Conservation (phyloP, 2,113 vertebrate genomes). For the Gymnocephalus cernua region DNA sequence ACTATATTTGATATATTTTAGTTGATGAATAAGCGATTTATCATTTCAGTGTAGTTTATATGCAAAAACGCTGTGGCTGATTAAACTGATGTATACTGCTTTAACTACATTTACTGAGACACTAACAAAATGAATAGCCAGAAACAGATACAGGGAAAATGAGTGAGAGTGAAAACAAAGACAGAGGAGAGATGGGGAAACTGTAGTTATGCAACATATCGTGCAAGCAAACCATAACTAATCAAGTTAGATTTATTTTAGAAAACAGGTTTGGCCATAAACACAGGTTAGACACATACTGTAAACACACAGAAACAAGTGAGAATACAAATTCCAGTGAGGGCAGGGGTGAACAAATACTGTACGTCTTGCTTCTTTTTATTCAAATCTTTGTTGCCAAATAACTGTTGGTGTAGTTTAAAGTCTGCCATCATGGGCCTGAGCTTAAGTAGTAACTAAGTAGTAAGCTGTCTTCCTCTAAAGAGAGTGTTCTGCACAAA, state of each 20-base stretch:
- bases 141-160: not conserved
- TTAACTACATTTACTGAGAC: no score
- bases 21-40: not conserved
- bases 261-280: not conserved
- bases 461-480: no score
- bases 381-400: not conserved
- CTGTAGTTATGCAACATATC: constrained; percentile 10
- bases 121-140: not conserved
- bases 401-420: not conserved
- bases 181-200: not conserved
- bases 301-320: not conserved
- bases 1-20: not conserved
- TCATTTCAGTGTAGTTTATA: not conserved
- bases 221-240: constrained; percentile 4
- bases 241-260: not conserved
- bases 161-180: constrained; percentile 19
- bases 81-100: not conserved
- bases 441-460: not conserved
- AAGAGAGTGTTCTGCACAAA: not conserved
- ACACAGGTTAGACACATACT: not conserved
- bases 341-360: not conserved
- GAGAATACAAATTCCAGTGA: not conserved
- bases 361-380: not conserved
- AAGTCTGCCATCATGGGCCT: not conserved
- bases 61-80: not conserved